A percentile compares a stretch with the other conserved stretches of the same genome.
Conservation (phyloP, 2,888 invertebrate genomes). For the Cataglyphis altisquamis region DNA sequence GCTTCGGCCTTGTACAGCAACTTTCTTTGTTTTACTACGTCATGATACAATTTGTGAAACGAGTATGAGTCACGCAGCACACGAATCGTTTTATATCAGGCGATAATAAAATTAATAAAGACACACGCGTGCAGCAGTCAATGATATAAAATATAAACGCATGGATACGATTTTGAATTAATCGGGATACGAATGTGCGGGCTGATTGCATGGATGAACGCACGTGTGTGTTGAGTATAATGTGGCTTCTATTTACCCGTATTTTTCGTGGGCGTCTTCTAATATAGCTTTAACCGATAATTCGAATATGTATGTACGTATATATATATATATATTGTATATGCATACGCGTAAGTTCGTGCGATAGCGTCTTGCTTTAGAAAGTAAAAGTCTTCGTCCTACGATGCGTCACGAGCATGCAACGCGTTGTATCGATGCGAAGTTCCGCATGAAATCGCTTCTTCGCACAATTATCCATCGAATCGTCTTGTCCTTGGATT, state of each 20-base stretch:
- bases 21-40: slow-evolving; percentile 12
- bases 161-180: slow-evolving; percentile 22
- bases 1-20: slow-evolving; percentile 3
- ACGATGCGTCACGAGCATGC: slow-evolving; percentile 54
- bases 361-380: slow-evolving; percentile 69
- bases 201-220: not conserved
- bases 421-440: slow-evolving; percentile 35
- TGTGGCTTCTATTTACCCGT: slow-evolving; percentile 41
- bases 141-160: not conserved
- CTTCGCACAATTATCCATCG: slow-evolving; percentile 22
- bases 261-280: slow-evolving; percentile 52
- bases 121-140: not conserved
- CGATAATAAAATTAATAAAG: slow-evolving; percentile 42
- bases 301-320: not conserved
- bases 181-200: slow-evolving; percentile 9
- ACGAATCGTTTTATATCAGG: slow-evolving; percentile 30
- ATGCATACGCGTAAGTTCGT: slow-evolving; percentile 36
- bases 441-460: slow-evolving; percentile 37
- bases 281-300: slow-evolving; percentile 1
- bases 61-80: slow-evolving; percentile 30
- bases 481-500: slow-evolving; percentile 47
- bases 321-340: not conserved
- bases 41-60: slow-evolving; percentile 6
- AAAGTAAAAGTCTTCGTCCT: slow-evolving; percentile 78
- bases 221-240: slow-evolving; percentile 23